A percentile compares a stretch with the other conserved stretches of the same genome.
Evolutionary conservation across 2,888 invertebrate genomes (phyloP).

Genomic region (Hemaris fuciformis): DNA sequence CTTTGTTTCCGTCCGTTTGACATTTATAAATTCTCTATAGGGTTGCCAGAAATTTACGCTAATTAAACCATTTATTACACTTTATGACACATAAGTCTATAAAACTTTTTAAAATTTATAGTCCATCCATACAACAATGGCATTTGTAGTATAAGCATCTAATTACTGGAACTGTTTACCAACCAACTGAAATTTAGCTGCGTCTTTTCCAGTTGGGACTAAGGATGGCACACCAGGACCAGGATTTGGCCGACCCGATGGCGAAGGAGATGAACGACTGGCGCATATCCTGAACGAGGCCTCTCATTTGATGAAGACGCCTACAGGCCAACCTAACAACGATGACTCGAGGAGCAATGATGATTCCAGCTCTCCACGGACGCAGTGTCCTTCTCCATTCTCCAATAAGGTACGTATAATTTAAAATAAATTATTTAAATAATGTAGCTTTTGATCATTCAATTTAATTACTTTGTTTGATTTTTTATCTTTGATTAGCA

Average conservation of each 20-base stretch:
- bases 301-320: slow-evolving; percentile 91
- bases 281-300: slow-evolving; percentile 97
- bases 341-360: slow-evolving; percentile 88
- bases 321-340: slow-evolving; percentile 69
- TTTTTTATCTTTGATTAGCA: too few relatives aligned
- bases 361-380: slow-evolving; percentile 89
- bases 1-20: slow-evolving; percentile 12
- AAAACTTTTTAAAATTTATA: background rate
- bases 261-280: slow-evolving; percentile 93
- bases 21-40: slow-evolving; percentile 18
- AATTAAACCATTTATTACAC: background rate
- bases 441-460: background rate
- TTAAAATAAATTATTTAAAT: background rate
- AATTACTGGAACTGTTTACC: too few relatives aligned
- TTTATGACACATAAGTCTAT: background rate
- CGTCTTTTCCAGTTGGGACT: slow-evolving; percentile 80
- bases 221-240: slow-evolving; percentile 90
- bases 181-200: slow-evolving; percentile 11
- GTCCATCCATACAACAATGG: slow-evolving; percentile 10
- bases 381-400: slow-evolving; percentile 91
- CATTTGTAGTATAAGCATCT: background rate
- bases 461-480: background rate
- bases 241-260: slow-evolving; percentile 88
- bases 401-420: slow-evolving; percentile 82
- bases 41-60: slow-evolving; percentile 18